Percentiles rank a stretch among this genome's conserved stretches.
phyloP scores from a whole-genome alignment of 1,140 invertebrate genomes.

The Lucilia sericata region DNA sequence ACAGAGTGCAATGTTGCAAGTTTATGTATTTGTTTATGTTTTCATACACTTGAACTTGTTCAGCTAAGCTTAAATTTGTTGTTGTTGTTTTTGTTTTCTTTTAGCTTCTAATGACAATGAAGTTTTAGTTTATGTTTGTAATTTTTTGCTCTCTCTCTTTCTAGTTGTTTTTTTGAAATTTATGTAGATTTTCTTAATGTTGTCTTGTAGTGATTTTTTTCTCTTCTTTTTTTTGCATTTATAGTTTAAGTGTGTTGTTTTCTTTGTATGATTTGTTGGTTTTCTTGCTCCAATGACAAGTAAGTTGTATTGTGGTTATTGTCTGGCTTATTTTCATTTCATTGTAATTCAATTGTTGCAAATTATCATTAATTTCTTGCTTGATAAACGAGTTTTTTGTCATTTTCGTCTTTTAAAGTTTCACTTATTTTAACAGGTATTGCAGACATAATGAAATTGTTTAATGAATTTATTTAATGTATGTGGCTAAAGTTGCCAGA shows the following conservation, averaged over 20 bases:
- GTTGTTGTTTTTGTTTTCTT: not conserved
- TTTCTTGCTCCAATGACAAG: not conserved
- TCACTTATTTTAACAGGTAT: no score
- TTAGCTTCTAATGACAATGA: conserved; percentile 30
- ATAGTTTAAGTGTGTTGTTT: not conserved
- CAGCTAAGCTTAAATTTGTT: conserved; percentile 1
- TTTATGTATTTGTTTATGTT: conserved; percentile 27
- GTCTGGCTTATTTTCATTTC: conserved; percentile 10
- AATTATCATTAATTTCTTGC: not conserved
- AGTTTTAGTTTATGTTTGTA: conserved; percentile 27
- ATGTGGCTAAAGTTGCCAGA: no score
- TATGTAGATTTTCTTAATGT: not conserved
- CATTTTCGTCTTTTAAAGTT: no score
- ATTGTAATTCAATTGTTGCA: conserved; percentile 34
- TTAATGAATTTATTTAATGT: no score
- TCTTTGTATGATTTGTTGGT: not conserved
- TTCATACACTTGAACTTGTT: conserved; percentile 45
- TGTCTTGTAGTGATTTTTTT: not conserved
- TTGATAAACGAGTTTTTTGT: no score
- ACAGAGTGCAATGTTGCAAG: not conserved
- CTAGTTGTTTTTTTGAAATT: not conserved
- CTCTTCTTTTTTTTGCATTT: not conserved
- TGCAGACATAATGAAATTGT: no score
- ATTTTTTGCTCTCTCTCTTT: not conserved
- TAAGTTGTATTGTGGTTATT: not conserved